Conservation (phyloP, 2,888 invertebrate species). For the Cerastis rubricosa region DNA sequence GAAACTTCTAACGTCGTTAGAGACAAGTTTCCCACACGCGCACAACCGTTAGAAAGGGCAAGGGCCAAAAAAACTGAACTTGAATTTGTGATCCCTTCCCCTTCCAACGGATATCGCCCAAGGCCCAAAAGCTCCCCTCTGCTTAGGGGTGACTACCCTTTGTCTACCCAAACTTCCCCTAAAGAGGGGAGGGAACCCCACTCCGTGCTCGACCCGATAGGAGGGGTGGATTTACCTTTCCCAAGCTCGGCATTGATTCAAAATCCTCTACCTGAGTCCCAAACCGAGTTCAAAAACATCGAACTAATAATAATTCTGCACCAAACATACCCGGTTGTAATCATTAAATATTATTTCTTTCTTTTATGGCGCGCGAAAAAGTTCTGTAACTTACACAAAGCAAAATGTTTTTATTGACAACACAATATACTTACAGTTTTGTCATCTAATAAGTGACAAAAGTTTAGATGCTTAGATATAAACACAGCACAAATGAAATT, state of each 20-base stretch:
- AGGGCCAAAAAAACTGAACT: conserved; percentile 80
- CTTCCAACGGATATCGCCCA: conserved; percentile 84
- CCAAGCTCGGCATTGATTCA: conserved; percentile 83
- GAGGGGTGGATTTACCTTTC: conserved; percentile 86
- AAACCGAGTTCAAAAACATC: conserved; percentile 61
- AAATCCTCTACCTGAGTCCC: conserved; percentile 80
- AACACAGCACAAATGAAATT: not conserved
- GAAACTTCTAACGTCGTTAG: conserved; percentile 32
- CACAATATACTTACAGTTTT: conserved; percentile 40
- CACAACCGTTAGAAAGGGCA: conserved; percentile 74
- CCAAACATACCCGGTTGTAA: not conserved
- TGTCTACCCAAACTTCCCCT: conserved; percentile 88
- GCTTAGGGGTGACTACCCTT: conserved; percentile 89
- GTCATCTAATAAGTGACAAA: conserved; percentile 20
- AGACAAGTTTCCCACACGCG: conserved; percentile 71
- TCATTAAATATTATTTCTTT: conserved; percentile 14
- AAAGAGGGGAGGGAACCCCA: conserved; percentile 88
- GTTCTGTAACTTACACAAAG: conserved; percentile 49
- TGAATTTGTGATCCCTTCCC: conserved; percentile 84
- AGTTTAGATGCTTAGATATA: not conserved
- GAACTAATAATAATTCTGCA: conserved; percentile 66
- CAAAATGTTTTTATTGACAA: conserved; percentile 21
- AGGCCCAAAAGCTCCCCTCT: conserved; percentile 86
- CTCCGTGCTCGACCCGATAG: conserved; percentile 78
- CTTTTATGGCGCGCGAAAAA: conserved; percentile 61